Base-by-base conservation (phyloP, 2,113 vertebrate genomes). In the Aphelocoma coerulescens region DNA sequence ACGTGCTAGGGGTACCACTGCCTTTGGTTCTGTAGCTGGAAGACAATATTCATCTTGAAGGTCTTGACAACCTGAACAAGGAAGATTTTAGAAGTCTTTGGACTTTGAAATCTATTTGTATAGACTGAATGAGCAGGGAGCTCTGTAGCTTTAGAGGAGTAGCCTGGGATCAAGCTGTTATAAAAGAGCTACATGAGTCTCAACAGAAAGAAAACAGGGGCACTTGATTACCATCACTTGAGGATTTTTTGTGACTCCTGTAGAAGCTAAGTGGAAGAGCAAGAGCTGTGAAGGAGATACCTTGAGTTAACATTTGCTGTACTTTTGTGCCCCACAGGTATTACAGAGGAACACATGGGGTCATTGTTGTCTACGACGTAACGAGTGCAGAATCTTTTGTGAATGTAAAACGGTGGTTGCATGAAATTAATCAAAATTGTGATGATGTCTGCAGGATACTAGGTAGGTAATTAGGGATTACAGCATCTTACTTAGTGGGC, bases 371-470 rank as follows among this genome's bases (percentile, higher is more conserved):
- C 57, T 99, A 99, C 2, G 99, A 99, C 6, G 99, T 99, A 96
- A 99, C 99, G 32, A 99, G 99, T 20, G 99, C 99, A 1, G 99
- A 99, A 95, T 99, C 99, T 71, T 99, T 99, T 33, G 99, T 99
- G 97, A 99, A 99, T 35, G 99, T 99, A 91, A 99, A 99, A 96
- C 98, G 99, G 97, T 99, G 99, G 99, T 98, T 99, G 92, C 99
- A 99, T 80, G 99, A 99, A 99, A 99, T 99, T 95, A 99, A 99
- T 98, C 99, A 99, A 96, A 99, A 99, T 62, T 99, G 99, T 94
- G 99, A 99, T 35, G 99, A 99, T 10, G 99, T 99, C 73, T 99
- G 99, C 98, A 98, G 99, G 96, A 99, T 99, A 99, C 98, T 99
- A 98, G 99, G 99, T 99, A 94, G 98, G 97, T 48, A 1, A 37